A percentile compares a stretch with the other conserved stretches of the same genome.
phyloP scores from a whole-genome alignment of 2,797 vertebrate species.

The Sebastes steindachneri region DNA sequence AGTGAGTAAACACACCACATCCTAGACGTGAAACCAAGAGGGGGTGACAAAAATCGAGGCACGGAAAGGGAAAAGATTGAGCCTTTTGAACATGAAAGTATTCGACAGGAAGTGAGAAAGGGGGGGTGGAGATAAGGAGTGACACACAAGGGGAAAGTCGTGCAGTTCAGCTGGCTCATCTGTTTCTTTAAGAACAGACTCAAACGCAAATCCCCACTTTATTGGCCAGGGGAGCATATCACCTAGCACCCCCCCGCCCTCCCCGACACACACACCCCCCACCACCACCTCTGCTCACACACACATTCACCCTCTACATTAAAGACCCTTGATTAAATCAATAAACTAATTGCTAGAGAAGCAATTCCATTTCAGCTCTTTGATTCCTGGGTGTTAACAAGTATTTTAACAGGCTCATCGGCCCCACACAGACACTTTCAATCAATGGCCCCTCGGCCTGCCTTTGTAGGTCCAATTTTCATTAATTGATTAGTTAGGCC shows the following conservation, averaged over 20 bases:
- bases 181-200: constrained; percentile 83
- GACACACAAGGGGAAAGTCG: constrained; percentile 42
- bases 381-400: constrained; percentile 89
- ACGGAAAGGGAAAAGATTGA: background rate
- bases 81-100: constrained; percentile 26
- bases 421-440: constrained; percentile 89
- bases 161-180: constrained; percentile 75
- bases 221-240: constrained; percentile 75
- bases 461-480: constrained; percentile 94
- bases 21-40: background rate
- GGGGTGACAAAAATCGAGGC: background rate
- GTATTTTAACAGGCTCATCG: constrained; percentile 87
- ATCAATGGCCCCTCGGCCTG: constrained; percentile 86
- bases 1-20: constrained; percentile 87
- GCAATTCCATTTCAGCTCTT: constrained; percentile 94
- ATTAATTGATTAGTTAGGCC: constrained; percentile 96
- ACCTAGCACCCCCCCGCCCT: constrained; percentile 73
- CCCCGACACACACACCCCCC: constrained; percentile 78
- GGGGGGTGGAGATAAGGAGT: constrained; percentile 22
- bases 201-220: constrained; percentile 79
- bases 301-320: constrained; percentile 93
- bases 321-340: constrained; percentile 99
- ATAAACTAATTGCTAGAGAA: constrained; percentile 98
- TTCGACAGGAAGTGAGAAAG: constrained; percentile 1
- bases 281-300: constrained; percentile 80